Base-by-base conservation (phyloP, 2,888 invertebrate genomes). In the Habrosyne pyritoides region DNA sequence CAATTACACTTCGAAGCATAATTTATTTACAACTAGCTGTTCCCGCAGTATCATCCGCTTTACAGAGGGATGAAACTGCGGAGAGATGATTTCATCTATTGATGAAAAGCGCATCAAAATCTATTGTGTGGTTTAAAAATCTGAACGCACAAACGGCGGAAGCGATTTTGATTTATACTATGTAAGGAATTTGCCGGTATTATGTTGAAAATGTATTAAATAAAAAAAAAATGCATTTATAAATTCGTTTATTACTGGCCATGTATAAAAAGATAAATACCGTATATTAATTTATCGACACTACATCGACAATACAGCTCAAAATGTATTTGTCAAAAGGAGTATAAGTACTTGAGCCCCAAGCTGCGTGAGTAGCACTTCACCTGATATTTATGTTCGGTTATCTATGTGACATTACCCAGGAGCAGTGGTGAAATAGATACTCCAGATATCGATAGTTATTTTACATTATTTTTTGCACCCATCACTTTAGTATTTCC, bases 361-460 rank as follows among this genome's bases (percentile, higher is more conserved):
- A 77, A 77, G 78, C 77, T 75, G 73, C 58, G 71, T 70, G 77
- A 80, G 79, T 71, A 74, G 78, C 84, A 84, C 88, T 88, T 79
- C 89, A 90, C 87, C 86, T 88, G 84, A 80, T 83, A 81, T 84
- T 81, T 81, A 74, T 79, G 76, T 77, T 75, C 60, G 53, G 60
- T 81, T 86, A 86, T 88, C 87, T 83, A 53, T 66, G 69, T 86
- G 89, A 90, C 85, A 81, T 73, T 81, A 69, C 73, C 74, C 91
- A 91, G 91, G 67, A 81, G 79, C 63, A 56, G 82, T 87, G 89
- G 79, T 83, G 91, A 90, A 87, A 88, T 83, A 79, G 67, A 79
- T 82, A 64, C 81, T 75, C 75, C 84, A 82, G 83, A 49, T 59
- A 64, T 64, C 64, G 74, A 70, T 70, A 73, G 66, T 54, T 56